Conservation (phyloP, 2,888 invertebrate species). For the Loripinus fragilis region DNA sequence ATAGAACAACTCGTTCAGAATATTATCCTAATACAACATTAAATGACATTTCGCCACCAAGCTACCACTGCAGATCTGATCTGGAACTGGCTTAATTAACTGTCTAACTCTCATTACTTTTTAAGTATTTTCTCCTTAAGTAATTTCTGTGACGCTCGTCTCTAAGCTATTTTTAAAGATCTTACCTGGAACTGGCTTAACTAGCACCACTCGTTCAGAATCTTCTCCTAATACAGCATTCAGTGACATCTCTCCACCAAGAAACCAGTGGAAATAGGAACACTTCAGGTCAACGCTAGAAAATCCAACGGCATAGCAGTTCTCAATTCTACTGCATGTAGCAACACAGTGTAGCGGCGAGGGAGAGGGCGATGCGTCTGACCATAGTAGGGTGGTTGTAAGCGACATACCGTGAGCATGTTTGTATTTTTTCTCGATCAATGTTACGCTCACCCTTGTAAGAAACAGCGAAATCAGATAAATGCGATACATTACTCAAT, state of each 20-base stretch:
- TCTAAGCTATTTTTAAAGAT: too few species aligned
- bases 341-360: neutral
- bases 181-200: neutral
- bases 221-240: neutral
- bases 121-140: too few species aligned
- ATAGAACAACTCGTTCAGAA: too few species aligned
- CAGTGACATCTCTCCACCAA: neutral
- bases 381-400: neutral
- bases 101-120: too few species aligned
- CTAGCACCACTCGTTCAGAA: neutral
- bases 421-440: neutral
- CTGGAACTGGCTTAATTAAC: too few species aligned
- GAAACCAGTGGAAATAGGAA: constrained; percentile 5
- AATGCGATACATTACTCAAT: too few species aligned
- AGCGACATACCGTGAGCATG: neutral
- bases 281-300: neutral
- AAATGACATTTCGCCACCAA: too few species aligned
- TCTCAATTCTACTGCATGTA: neutral
- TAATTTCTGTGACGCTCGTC: too few species aligned
- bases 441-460: neutral
- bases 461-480: too few species aligned
- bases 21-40: too few species aligned
- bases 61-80: too few species aligned
- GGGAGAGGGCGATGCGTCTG: neutral
- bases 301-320: constrained; percentile 11